Evolutionary conservation across 2,113 vertebrate genomes (phyloP).

Genomic region (Pavo muticus): DNA sequence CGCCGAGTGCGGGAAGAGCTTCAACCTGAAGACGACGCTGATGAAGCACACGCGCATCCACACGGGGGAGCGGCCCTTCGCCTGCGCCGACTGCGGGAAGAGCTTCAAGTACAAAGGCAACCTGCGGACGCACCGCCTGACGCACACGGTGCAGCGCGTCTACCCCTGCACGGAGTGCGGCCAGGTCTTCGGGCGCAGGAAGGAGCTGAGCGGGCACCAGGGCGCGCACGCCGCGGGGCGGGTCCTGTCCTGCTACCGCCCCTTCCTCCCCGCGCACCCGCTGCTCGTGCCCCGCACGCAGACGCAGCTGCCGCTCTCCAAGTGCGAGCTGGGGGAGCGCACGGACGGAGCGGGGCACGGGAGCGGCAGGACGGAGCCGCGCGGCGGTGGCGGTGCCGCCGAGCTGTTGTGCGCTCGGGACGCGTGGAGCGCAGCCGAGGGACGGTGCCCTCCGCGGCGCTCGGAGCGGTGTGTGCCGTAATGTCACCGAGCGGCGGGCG

Average conservation of each 20-base stretch:
- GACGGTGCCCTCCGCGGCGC: too few species aligned
- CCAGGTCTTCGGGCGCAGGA: conserved; percentile 67
- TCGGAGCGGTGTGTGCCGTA: too few species aligned
- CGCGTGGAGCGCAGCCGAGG: accelerated
- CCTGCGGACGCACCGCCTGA: conserved; percentile 76
- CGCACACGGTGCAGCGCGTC: conserved; percentile 71
- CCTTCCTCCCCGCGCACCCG: neutral
- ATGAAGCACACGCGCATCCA: conserved; percentile 76
- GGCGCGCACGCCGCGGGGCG: neutral
- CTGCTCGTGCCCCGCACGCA: neutral
- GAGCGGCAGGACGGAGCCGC: neutral
- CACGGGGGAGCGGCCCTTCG: conserved; percentile 75
- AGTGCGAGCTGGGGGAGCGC: neutral
- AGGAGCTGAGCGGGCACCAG: conserved; percentile 74
- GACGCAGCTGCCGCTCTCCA: neutral
- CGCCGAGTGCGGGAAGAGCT: conserved; percentile 75
- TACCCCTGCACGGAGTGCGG: conserved; percentile 74
- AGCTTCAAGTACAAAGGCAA: conserved; percentile 81
- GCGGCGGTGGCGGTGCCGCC: neutral
- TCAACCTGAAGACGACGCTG: conserved; percentile 76
- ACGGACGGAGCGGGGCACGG: accelerated
- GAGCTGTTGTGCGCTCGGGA: too few species aligned
- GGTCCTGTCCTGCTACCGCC: neutral
- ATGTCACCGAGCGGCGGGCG: too few species aligned
- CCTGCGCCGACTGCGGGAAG: conserved; percentile 78